Evolutionary conservation across 1,140 invertebrate species (phyloP).

Genomic region (Drosophila mayri): DNA sequence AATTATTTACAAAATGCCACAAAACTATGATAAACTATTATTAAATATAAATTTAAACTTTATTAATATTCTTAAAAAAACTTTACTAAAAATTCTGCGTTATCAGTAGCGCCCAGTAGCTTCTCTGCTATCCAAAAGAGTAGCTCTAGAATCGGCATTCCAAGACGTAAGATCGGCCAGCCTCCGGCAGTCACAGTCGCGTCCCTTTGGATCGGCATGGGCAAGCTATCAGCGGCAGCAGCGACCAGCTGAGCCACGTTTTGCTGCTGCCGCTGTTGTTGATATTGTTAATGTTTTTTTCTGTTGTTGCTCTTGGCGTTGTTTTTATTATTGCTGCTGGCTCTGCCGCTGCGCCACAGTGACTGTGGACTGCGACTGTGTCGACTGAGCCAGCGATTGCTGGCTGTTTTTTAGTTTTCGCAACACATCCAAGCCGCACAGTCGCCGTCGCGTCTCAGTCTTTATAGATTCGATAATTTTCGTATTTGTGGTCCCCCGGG

Average conservation of each 20-base stretch:
- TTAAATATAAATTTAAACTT: background rate
- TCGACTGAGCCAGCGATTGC: constrained; percentile 38
- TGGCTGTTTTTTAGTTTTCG: constrained; percentile 76
- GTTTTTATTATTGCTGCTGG: constrained; percentile 5
- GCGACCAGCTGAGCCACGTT: constrained; percentile 48
- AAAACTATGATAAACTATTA: background rate
- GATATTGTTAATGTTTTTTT: constrained; percentile 38
- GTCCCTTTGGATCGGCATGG: background rate
- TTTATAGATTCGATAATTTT: background rate
- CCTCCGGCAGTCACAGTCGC: constrained; percentile 23
- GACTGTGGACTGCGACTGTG: constrained; percentile 32
- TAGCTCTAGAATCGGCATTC: background rate
- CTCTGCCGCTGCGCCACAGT: constrained; percentile 23
- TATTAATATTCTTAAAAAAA: background rate
- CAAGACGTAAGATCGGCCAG: background rate
- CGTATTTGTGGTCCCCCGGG: constrained; percentile 7
- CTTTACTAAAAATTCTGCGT: background rate
- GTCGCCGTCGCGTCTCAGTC: constrained; percentile 43
- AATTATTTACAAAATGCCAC: background rate
- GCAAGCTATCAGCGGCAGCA: constrained; percentile 20
- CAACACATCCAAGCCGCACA: constrained; percentile 76
- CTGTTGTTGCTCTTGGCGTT: constrained; percentile 3
- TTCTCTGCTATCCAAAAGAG: background rate
- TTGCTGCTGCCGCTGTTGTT: constrained; percentile 27
- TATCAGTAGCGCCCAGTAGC: background rate